A percentile compares a stretch with the other conserved stretches of the same genome.
These are phyloP conservation scores for Cherax destructor DNA, from an alignment of 1,140 invertebrate species.

Conservation along the genomic window DNA sequence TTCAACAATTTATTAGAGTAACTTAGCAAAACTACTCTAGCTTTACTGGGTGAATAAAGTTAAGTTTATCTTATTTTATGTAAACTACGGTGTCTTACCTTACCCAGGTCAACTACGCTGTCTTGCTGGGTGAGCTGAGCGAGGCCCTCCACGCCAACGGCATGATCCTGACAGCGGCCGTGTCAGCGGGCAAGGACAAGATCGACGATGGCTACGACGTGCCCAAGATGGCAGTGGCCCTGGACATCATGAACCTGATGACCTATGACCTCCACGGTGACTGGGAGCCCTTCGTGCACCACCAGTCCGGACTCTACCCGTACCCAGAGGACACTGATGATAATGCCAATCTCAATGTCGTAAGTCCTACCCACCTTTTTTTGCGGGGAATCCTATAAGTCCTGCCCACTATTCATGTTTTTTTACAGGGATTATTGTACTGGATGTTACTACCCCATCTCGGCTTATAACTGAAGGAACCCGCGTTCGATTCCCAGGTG, in stretches of 20 bases:
- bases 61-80: too few species aligned
- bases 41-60: too few species aligned
- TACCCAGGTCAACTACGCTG: slow-evolving; percentile 19
- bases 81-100: too few species aligned
- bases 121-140: slow-evolving; percentile 14
- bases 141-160: slow-evolving; percentile 17
- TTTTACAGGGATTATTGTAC: too few species aligned
- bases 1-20: too few species aligned
- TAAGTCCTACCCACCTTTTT: slow-evolving; percentile 24
- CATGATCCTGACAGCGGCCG: slow-evolving; percentile 78
- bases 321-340: slow-evolving; percentile 60
- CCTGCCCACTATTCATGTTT: too few species aligned
- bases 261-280: slow-evolving; percentile 76
- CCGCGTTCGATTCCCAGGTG: too few species aligned
- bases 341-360: slow-evolving; percentile 78
- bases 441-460: too few species aligned
- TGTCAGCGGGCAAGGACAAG: slow-evolving; percentile 77
- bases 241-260: slow-evolving; percentile 78
- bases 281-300: slow-evolving; percentile 74
- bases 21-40: too few species aligned
- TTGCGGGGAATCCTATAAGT: too few species aligned
- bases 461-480: too few species aligned
- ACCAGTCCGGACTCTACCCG: slow-evolving; percentile 76
- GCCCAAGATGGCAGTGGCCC: slow-evolving; percentile 74
- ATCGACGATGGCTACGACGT: slow-evolving; percentile 77